Evolutionary conservation across 2,888 invertebrate genomes (phyloP).

Genomic region (Pterobdella sp.): DNA sequence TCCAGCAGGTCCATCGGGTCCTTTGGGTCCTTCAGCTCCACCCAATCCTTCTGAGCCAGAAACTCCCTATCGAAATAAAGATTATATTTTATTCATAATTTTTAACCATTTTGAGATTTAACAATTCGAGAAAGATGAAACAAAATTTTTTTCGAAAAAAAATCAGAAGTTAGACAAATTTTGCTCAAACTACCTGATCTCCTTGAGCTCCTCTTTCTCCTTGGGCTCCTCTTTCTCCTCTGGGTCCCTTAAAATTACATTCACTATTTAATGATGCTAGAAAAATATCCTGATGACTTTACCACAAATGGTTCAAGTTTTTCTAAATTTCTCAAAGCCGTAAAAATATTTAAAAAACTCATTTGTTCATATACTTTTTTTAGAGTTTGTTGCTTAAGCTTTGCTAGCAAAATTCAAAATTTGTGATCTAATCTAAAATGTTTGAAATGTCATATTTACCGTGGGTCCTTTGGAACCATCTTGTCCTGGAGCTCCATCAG

Average conservation of each 20-base stretch:
- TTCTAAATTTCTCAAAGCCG: too few relatives aligned
- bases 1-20: conserved; percentile 56
- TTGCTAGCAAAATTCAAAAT: not conserved
- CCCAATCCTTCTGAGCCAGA: conserved; percentile 54
- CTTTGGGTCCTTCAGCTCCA: conserved; percentile 49
- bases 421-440: too few relatives aligned
- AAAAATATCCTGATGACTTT: too few relatives aligned
- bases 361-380: too few relatives aligned
- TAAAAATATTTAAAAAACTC: too few relatives aligned
- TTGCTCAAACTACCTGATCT: conserved; percentile 12
- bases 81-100: not conserved
- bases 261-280: not conserved
- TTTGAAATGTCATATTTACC: not conserved
- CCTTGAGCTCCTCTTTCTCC: conserved; percentile 31
- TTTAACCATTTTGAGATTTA: too few relatives aligned
- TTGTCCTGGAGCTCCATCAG: conserved; percentile 29
- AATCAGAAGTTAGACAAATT: not conserved
- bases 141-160: not conserved
- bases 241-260: conserved; percentile 10
- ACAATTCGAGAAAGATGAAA: not conserved
- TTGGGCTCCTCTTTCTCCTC: conserved; percentile 28
- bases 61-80: not conserved
- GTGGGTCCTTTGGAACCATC: conserved; percentile 16
- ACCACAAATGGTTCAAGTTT: too few relatives aligned
- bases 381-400: not conserved